Evolutionary conservation across 2,797 vertebrate species (phyloP).

Genomic region (Lacerta agilis): DNA sequence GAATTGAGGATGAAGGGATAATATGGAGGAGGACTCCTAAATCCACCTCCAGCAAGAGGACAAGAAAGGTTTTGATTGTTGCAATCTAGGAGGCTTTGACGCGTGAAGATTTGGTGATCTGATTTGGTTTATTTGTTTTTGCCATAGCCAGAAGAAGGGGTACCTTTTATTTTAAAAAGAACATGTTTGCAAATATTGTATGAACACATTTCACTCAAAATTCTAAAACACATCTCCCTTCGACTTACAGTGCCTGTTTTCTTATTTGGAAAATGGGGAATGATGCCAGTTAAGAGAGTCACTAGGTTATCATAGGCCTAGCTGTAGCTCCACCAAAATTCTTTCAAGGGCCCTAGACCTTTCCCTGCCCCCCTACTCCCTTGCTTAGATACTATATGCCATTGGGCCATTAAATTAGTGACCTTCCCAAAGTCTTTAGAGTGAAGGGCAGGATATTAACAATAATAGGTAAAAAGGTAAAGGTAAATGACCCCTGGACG

Average conservation of each 20-base stretch:
- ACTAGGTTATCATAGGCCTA: background rate
- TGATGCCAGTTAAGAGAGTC: background rate
- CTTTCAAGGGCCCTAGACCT: background rate
- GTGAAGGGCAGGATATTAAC: too few relatives aligned
- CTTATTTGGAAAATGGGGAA: background rate
- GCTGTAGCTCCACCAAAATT: background rate
- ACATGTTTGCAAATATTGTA: background rate
- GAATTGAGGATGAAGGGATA: background rate
- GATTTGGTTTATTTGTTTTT: background rate
- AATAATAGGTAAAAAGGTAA: background rate
- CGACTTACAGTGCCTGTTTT: background rate
- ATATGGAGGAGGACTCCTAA: background rate
- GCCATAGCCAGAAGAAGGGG: background rate
- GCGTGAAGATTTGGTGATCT: background rate
- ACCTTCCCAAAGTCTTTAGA: too few relatives aligned
- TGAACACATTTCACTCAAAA: background rate
- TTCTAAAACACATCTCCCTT: too few relatives aligned
- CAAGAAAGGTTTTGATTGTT: background rate
- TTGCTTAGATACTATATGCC: background rate
- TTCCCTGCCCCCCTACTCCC: background rate
- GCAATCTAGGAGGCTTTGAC: background rate
- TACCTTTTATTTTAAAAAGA: background rate
- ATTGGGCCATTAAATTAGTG: background rate
- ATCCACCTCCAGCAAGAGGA: background rate
- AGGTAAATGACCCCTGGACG: too few relatives aligned